Evolutionary conservation across 2,113 vertebrate genomes (phyloP).

Genomic region (Mungos mungo): DNA sequence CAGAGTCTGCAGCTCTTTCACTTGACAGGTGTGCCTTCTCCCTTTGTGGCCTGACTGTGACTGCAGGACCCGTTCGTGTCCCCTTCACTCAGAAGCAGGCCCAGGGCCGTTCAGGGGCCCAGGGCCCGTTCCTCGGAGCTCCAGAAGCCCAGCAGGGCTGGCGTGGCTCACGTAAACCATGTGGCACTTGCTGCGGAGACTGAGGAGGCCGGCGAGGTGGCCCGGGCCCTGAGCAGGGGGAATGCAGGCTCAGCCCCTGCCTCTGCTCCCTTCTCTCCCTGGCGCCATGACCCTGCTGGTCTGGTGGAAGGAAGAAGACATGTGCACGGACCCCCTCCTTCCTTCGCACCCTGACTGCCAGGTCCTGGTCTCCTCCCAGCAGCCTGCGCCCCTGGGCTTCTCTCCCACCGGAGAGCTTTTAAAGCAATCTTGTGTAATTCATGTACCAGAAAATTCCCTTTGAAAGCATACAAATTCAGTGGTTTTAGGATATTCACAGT

Average conservation of each 20-base stretch:
- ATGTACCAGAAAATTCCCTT: background rate
- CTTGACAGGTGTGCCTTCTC: background rate
- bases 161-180: background rate
- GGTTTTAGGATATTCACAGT: background rate
- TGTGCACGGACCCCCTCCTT: background rate
- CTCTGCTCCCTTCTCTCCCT: no score
- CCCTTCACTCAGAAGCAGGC: background rate
- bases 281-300: background rate
- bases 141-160: background rate
- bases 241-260: background rate
- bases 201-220: background rate
- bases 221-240: background rate
- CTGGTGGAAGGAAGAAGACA: background rate
- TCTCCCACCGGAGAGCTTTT: background rate
- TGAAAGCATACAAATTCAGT: background rate
- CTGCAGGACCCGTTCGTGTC: background rate
- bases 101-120: no score
- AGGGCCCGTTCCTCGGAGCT: background rate
- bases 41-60: background rate
- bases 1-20: background rate
- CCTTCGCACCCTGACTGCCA: accelerated
- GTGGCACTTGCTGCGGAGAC: background rate
- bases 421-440: background rate
- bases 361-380: background rate
- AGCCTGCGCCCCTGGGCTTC: no score